Evolutionary conservation across 2,888 invertebrate genomes (phyloP), one percentile per base, ranked within the genome.

Genomic region (Bombylius major): DNA sequence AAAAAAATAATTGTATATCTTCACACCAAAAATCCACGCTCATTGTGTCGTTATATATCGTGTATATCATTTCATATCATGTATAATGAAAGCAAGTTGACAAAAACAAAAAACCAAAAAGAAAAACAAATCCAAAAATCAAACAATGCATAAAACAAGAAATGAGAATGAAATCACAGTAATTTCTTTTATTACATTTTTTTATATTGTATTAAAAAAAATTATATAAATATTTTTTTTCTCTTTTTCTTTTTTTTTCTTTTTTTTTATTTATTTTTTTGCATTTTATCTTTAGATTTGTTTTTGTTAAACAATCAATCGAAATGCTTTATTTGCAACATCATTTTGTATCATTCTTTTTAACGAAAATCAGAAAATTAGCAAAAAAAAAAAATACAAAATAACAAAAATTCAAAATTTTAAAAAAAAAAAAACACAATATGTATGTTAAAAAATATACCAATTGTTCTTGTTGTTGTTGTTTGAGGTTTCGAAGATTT

Each of bases 321-420:
- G 55, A 34, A 47, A 36, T 23, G 36, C 32, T 48, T 48, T 46
- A 45, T 51, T 23, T 52, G 45, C 33, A 34, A 23, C 23, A 23
- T 23, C 50, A 49, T 55, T 33, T 55, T 54, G 48, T 53, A 50
- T 55, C 53, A 53, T 58, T 58, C 47, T 51, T 56, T 56, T 56
- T 47, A 50, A 36, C 47, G 32, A 55, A 53, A 54, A 57, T 42
- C 23, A 23, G 2, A 23, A 52, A 50, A 55, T 47, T 55, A 45
- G 46, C 50, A 55, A 55, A 31, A 39, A 42, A 50, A 13, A 50
- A 51, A 50, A 54, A 54, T 51, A 42, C 7, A 47, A 14, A 44
- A 23, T 23, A 23, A 23, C 23, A 23, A 23, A 23, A 32, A 14
- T 48, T 51, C 33, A 39, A 39, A 42, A 50, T 7, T n/a, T 31